phyloP scores from a whole-genome alignment of 1,140 invertebrate genomes.

The Pomacea maculata region DNA sequence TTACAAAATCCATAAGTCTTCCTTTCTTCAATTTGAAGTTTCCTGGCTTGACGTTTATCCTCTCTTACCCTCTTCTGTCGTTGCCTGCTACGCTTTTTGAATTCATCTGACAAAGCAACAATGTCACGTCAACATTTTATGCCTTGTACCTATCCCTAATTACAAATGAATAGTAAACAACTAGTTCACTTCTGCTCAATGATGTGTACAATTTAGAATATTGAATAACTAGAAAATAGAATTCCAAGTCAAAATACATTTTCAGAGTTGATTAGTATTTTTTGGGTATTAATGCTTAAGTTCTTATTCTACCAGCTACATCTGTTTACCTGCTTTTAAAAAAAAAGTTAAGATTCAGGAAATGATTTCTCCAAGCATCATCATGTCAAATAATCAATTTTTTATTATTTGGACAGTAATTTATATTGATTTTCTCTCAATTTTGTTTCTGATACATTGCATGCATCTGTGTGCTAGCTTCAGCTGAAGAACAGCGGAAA shows the following conservation, averaged over 20 bases:
- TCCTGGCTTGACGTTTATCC: slow-evolving; percentile 76
- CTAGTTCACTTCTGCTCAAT: no score
- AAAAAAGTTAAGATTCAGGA: no score
- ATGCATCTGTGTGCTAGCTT: no score
- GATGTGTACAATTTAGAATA: background rate
- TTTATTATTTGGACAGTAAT: no score
- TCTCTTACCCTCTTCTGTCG: slow-evolving; percentile 74
- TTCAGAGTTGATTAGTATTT: no score
- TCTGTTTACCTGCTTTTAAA: no score
- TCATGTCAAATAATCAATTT: no score
- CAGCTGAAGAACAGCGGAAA: background rate
- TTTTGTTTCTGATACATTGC: no score
- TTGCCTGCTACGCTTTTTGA: slow-evolving; percentile 72
- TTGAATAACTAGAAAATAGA: background rate
- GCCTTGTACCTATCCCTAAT: background rate
- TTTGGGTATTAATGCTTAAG: background rate
- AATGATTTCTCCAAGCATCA: no score
- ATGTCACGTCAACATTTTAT: background rate
- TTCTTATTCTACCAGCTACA: no score
- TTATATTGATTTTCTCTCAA: no score
- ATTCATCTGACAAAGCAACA: slow-evolving; percentile 68
- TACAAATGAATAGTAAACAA: background rate
- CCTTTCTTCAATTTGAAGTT: slow-evolving; percentile 78
- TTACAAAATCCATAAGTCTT: slow-evolving; percentile 72
- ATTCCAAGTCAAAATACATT: background rate